Conservation (phyloP, 1,140 invertebrate species). For the Leptopilina clavipes region DNA sequence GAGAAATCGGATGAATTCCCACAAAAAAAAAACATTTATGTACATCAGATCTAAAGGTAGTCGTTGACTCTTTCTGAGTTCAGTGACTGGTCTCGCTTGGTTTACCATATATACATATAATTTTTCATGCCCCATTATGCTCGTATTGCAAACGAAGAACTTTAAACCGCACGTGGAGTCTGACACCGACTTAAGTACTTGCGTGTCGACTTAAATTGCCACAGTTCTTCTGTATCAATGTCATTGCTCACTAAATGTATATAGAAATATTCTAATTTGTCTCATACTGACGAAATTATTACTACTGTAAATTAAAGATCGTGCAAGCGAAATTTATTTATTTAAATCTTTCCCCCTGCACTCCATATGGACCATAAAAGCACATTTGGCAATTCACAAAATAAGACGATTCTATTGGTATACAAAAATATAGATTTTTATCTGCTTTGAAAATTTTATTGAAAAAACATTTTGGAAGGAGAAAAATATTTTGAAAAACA, state of each 20-base stretch:
- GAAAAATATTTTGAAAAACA: too few species aligned
- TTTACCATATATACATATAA: slow-evolving; percentile 25
- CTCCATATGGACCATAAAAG: too few species aligned
- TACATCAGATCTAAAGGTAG: not conserved
- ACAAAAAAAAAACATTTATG: not conserved
- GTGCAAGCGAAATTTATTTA: too few species aligned
- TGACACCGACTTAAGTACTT: slow-evolving; percentile 15
- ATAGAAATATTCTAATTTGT: not conserved
- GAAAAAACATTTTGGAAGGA: too few species aligned
- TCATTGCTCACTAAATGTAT: not conserved
- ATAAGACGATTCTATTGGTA: too few species aligned
- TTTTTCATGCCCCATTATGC: slow-evolving; percentile 27
- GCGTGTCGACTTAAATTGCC: slow-evolving; percentile 13
- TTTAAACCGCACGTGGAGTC: not conserved
- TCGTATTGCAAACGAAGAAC: slow-evolving; percentile 27
- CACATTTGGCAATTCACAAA: too few species aligned
- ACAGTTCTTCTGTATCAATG: slow-evolving; percentile 26
- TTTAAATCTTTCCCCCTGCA: too few species aligned
- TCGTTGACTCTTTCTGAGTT: slow-evolving; percentile 24
- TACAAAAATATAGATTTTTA: too few species aligned
- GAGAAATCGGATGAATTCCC: slow-evolving; percentile 12
- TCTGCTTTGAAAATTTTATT: too few species aligned
- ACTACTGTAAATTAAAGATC: too few species aligned
- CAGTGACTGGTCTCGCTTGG: slow-evolving; percentile 10
- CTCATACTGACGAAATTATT: not conserved